Evolutionary conservation across 2,797 vertebrate species (phyloP), one percentile per base, ranked within the genome.

Genomic region (Gila robusta): DNA sequence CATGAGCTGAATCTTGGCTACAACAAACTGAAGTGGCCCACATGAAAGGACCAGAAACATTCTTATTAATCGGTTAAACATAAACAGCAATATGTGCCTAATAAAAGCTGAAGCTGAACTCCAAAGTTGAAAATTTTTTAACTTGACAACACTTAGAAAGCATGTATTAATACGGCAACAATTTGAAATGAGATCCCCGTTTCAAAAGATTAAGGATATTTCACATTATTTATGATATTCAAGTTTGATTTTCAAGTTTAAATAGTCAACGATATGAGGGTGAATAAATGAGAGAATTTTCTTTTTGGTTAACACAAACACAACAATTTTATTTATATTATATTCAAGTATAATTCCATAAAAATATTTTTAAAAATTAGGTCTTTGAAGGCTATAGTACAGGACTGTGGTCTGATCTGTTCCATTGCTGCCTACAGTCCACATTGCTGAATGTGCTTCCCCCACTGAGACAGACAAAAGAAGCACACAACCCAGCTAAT

Each of bases 381-480:
- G 32, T n/a, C 35, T 71, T 79, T 71, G 39, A 17, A 79, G 21
- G 56, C 35, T 41, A 37, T 59, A 47, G n/a, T 72, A 64, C 67
- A 79, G 26, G 39, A 79, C 26, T 35, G 62, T n/a, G 9, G 26
- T 37, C 66, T 79, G 52, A 73, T 80, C 67, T 73, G 21, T 49
- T 72, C 39, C 54, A 79, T 80, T 85, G n/a, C 73, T 11, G 26
- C 26, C 66, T 77, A 80, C 67, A 62, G 67, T 72, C 52, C 77
- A 72, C 66, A 73, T 72, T 80, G 21, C 76, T 79, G 76, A 62
- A 44, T 80, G 84, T 64, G 69, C 70, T 52, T 81, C 78, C 78
- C 54, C 56, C 78, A 81, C 78, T 39, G 23, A 66, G 32, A 74
- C 39, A 86, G 70, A 81, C 69, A 86, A 86, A 86, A 80, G 54